Percentiles rank a stretch among this genome's conserved stretches.
These are phyloP conservation scores for Nyctibius grandis DNA, from an alignment of 2,797 vertebrate species.

Conservation along the genomic window DNA sequence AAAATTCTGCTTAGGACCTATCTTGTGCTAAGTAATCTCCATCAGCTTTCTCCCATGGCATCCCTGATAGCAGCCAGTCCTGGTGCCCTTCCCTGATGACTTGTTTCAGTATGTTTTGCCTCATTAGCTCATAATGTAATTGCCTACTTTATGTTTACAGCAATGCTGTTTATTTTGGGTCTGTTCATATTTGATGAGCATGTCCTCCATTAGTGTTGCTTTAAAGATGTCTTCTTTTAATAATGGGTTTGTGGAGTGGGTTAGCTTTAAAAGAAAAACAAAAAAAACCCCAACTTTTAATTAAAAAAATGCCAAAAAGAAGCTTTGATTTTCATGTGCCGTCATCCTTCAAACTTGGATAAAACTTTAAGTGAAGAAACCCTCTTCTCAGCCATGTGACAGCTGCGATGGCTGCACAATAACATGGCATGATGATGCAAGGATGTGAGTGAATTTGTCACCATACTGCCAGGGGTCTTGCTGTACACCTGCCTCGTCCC, in stretches of 20 bases:
- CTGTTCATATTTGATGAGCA: background rate
- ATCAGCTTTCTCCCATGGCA: background rate
- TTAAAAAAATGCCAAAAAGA: background rate
- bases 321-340: background rate
- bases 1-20: background rate
- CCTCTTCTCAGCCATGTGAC: background rate
- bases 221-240: background rate
- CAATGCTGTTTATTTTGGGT: background rate
- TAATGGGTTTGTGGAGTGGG: background rate
- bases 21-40: background rate
- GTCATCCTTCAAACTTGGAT: background rate
- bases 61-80: background rate
- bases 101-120: conserved; percentile 12
- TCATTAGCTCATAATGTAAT: conserved; percentile 36
- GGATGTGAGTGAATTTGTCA: background rate
- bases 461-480: background rate
- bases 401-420: background rate
- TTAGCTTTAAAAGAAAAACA: background rate
- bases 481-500: background rate
- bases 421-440: background rate
- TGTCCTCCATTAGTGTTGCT: background rate
- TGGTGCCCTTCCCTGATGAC: background rate
- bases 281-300: background rate
- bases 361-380: background rate
- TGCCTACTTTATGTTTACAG: background rate